phyloP scores from a whole-genome alignment of 2,888 invertebrate species.

The Ellobium chinense region DNA sequence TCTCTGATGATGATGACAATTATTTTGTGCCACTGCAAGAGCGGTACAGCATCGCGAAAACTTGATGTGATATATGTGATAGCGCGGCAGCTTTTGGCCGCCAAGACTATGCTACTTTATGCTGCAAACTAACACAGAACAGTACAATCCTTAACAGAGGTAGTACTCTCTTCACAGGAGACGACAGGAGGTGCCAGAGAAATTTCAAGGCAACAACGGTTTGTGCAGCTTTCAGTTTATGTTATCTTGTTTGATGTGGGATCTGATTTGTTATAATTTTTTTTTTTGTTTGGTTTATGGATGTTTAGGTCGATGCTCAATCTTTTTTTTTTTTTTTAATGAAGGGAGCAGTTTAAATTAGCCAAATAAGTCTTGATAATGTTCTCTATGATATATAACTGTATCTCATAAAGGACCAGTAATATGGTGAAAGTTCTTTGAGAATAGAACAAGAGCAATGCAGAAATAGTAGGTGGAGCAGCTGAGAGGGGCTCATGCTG shows the following conservation, averaged over 20 bases:
- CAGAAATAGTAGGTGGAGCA: too few relatives aligned
- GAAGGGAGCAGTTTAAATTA: neutral
- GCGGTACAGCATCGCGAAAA: neutral
- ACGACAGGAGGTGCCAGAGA: neutral
- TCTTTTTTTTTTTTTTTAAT: neutral
- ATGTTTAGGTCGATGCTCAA: slow-evolving; percentile 21
- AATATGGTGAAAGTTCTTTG: too few relatives aligned
- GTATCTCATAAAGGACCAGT: too few relatives aligned
- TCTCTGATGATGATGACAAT: neutral
- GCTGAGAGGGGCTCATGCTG: too few relatives aligned
- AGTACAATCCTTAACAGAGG: slow-evolving; percentile 17
- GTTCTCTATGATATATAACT: too few relatives aligned
- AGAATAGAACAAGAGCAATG: too few relatives aligned
- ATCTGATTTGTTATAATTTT: neutral
- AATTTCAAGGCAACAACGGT: neutral
- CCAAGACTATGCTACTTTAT: slow-evolving; percentile 18
- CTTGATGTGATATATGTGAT: slow-evolving; percentile 31
- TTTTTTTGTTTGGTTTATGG: slow-evolving; percentile 4
- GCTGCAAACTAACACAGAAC: slow-evolving; percentile 12
- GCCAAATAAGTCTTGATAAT: neutral
- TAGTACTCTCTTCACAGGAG: neutral
- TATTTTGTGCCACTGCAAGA: slow-evolving; percentile 26
- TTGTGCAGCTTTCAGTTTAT: slow-evolving; percentile 25
- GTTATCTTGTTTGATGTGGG: slow-evolving; percentile 24
- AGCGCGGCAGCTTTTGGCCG: slow-evolving; percentile 6